These are phyloP conservation scores for Tenualosa thibaudeaui DNA, from an alignment of 2,797 vertebrate genomes.

Conservation along the genomic window DNA sequence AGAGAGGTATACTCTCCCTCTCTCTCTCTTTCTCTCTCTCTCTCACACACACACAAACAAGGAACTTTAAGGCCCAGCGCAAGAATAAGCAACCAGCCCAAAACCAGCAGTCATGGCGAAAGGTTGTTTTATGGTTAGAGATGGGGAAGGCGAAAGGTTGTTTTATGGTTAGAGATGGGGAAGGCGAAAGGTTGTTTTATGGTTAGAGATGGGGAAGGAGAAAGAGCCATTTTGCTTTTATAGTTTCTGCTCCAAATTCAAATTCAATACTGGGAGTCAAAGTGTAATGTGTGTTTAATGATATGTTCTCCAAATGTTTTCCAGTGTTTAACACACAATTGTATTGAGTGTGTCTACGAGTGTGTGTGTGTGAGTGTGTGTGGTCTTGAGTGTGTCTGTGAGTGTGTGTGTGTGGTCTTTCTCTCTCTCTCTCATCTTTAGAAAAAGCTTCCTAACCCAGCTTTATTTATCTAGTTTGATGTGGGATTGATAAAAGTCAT, in stretches of 20 bases:
- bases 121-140: background rate
- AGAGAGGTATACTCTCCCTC: too few species aligned
- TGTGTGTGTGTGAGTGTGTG: too few species aligned
- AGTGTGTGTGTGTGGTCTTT: constrained; percentile 27
- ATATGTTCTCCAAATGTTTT: background rate
- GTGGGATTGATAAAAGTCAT: constrained; percentile 55
- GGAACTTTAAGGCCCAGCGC: background rate
- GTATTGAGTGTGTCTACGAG: background rate
- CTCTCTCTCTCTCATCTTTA: background rate
- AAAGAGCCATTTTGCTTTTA: background rate
- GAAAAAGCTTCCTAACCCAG: constrained; percentile 30
- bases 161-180: background rate
- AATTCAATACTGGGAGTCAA: background rate
- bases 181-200: background rate
- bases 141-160: background rate
- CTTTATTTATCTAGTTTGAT: constrained; percentile 52
- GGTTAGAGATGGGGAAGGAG: background rate
- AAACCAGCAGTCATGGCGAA: too few species aligned
- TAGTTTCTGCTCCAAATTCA: background rate
- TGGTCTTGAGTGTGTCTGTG: background rate
- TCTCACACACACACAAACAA: background rate
- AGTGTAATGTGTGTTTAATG: background rate
- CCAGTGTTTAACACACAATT: background rate
- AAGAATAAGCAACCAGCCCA: background rate
- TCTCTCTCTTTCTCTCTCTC: background rate